Percentiles rank a stretch among this genome's conserved stretches.
Evolutionary conservation across 2,888 invertebrate genomes (phyloP).

Genomic region (Odontomyia ornata): DNA sequence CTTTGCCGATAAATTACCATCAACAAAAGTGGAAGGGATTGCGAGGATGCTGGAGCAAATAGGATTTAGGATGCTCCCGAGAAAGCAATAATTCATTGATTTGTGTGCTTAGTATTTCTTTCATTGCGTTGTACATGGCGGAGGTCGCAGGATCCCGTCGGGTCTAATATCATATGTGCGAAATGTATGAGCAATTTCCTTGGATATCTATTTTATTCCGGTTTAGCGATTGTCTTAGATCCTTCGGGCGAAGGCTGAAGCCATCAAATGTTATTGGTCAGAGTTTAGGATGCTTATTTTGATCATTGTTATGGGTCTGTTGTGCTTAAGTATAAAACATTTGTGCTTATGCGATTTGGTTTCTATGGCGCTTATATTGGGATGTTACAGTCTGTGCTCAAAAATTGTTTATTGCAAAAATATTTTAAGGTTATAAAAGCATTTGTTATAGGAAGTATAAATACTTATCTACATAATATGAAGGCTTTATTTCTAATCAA

Average conservation of each 20-base stretch:
- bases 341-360: no score
- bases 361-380: no score
- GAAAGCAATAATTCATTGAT: background rate
- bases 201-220: slow-evolving; percentile 10
- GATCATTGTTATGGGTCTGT: no score
- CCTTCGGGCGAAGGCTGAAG: background rate
- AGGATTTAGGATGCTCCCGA: background rate
- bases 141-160: background rate
- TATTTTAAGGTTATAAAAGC: no score
- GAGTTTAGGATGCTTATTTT: background rate
- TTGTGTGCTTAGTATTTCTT: background rate
- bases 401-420: no score
- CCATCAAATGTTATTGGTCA: slow-evolving; percentile 4
- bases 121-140: background rate
- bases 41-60: background rate
- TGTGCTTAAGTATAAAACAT: no score
- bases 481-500: no score
- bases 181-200: background rate
- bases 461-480: no score
- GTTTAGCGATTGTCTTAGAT: background rate
- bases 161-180: background rate
- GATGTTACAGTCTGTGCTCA: no score
- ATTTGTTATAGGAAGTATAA: no score
- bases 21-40: slow-evolving; percentile 20
- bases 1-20: slow-evolving; percentile 30